Percentiles rank a stretch among this genome's conserved stretches.
phyloP scores from a whole-genome alignment of 2,888 invertebrate genomes.

The Cephus spinipes region DNA sequence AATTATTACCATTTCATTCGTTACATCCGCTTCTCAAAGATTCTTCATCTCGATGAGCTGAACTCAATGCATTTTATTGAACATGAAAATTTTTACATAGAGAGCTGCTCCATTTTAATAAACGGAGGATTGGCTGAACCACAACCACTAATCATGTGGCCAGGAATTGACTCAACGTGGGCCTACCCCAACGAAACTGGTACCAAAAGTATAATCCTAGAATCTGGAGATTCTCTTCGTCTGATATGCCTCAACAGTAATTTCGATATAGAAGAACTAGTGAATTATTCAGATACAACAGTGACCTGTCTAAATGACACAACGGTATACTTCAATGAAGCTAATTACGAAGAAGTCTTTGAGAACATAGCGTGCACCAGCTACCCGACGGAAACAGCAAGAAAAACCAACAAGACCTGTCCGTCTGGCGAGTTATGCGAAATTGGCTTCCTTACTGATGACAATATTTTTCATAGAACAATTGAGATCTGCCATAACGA shows the following conservation, averaged over 20 bases:
- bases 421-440: slow-evolving; percentile 66
- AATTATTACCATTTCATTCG: no score
- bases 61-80: neutral
- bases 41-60: neutral
- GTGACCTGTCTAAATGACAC: slow-evolving; percentile 29
- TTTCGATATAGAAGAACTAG: neutral
- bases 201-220: slow-evolving; percentile 9
- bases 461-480: slow-evolving; percentile 64
- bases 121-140: slow-evolving; percentile 27
- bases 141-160: slow-evolving; percentile 28
- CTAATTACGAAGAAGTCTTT: slow-evolving; percentile 50
- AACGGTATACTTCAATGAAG: slow-evolving; percentile 13
- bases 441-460: slow-evolving; percentile 60
- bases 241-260: slow-evolving; percentile 29
- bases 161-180: slow-evolving; percentile 13
- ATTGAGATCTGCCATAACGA: slow-evolving; percentile 72
- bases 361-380: slow-evolving; percentile 65
- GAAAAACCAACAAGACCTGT: slow-evolving; percentile 66
- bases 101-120: slow-evolving; percentile 25
- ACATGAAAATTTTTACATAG: neutral
- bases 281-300: slow-evolving; percentile 15
- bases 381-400: slow-evolving; percentile 64
- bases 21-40: neutral
- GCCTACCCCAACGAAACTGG: slow-evolving; percentile 26
- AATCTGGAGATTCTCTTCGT: slow-evolving; percentile 26